Percentiles rank a stretch among this genome's conserved stretches.
These are phyloP conservation scores for Phalangium opilio DNA, from an alignment of 2,888 invertebrate species.

Conservation along the genomic window DNA sequence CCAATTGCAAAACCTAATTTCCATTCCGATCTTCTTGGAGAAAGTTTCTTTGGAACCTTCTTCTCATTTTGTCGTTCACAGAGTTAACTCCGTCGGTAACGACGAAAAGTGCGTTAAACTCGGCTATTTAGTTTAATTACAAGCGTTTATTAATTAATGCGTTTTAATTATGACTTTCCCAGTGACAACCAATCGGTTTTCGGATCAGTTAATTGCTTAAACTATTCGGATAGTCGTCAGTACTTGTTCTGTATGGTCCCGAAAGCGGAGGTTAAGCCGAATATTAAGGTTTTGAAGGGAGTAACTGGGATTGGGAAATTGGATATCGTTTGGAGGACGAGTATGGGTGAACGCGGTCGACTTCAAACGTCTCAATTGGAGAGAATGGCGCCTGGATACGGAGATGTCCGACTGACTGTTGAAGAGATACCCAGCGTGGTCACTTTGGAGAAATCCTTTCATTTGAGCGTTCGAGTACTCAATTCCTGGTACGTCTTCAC, in stretches of 20 bases:
- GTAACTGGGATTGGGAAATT: conserved; percentile 86
- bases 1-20: conserved; percentile 82
- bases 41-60: conserved; percentile 87
- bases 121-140: not conserved
- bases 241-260: conserved; percentile 85
- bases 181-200: conserved; percentile 24
- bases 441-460: conserved; percentile 63
- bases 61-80: conserved; percentile 54
- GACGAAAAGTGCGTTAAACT: conserved; percentile 4
- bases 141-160: not conserved
- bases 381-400: conserved; percentile 77
- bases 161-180: too few species aligned
- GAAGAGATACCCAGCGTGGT: conserved; percentile 70
- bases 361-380: conserved; percentile 89
- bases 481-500: conserved; percentile 55
- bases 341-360: conserved; percentile 89
- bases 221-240: conserved; percentile 79
- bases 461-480: conserved; percentile 56
- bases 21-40: conserved; percentile 80
- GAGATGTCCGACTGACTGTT: conserved; percentile 73
- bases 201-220: conserved; percentile 41
- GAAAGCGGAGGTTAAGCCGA: conserved; percentile 53
- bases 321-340: conserved; percentile 95
- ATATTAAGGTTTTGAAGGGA: conserved; percentile 59
- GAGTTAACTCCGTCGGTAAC: conserved; percentile 26